phyloP scores from a whole-genome alignment of 2,888 invertebrate genomes.

The Nomada ruficornis region DNA sequence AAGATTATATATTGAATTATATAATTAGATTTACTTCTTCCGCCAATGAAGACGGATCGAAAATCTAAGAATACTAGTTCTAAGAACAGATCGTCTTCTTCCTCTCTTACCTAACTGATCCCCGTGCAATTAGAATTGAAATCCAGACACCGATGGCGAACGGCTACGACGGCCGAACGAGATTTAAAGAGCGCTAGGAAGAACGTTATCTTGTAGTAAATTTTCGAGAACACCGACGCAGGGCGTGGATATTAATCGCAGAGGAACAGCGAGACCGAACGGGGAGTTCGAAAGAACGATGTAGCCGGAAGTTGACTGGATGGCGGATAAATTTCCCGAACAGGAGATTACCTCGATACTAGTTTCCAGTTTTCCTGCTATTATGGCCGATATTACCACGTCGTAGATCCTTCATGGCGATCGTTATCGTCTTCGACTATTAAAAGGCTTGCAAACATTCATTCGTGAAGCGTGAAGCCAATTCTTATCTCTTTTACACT shows the following conservation, averaged over 20 bases:
- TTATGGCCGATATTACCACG: conserved; percentile 69
- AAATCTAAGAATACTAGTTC: neutral
- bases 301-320: conserved; percentile 75
- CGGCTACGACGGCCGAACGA: conserved; percentile 23
- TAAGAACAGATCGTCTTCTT: neutral
- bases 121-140: conserved; percentile 42
- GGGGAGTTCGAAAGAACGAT: conserved; percentile 69
- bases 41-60: neutral
- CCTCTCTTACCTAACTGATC: neutral
- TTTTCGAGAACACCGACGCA: conserved; percentile 55
- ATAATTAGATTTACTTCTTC: too few species aligned
- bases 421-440: conserved; percentile 57
- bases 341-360: conserved; percentile 79
- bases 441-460: conserved; percentile 1
- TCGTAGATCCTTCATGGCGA: conserved; percentile 42
- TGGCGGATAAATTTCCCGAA: conserved; percentile 80
- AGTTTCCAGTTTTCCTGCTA: conserved; percentile 75
- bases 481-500: neutral
- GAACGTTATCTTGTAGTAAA: conserved; percentile 59
- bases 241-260: conserved; percentile 71
- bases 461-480: neutral
- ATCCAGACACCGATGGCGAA: conserved; percentile 29
- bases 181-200: conserved; percentile 45
- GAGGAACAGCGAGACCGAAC: conserved; percentile 66
- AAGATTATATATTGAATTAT: too few species aligned